Evolutionary conservation across 2,888 invertebrate genomes (phyloP).

Genomic region (Pecten maximus): DNA sequence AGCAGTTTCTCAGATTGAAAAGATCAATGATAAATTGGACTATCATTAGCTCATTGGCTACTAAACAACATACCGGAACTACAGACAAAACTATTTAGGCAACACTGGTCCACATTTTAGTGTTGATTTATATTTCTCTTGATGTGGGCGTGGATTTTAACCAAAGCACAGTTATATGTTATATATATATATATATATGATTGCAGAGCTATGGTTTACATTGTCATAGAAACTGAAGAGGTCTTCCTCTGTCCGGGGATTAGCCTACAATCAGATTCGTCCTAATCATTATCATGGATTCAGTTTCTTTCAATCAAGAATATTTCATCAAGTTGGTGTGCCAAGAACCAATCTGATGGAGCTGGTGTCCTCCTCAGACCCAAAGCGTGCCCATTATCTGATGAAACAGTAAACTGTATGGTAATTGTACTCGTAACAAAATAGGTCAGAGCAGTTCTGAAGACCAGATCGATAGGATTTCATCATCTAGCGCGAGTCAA

Average conservation of each 20-base stretch:
- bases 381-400: background rate
- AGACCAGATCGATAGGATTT: background rate
- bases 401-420: background rate
- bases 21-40: too few relatives aligned
- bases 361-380: background rate
- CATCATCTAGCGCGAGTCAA: slow-evolving; percentile 1
- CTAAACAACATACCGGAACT: too few relatives aligned
- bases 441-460: background rate
- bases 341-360: background rate
- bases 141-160: too few relatives aligned
- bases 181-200: too few relatives aligned
- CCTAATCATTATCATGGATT: background rate
- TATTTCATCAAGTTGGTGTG: background rate
- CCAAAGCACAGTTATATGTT: too few relatives aligned
- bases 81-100: too few relatives aligned
- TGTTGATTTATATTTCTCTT: too few relatives aligned
- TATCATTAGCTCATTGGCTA: too few relatives aligned
- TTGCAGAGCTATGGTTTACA: background rate
- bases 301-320: background rate
- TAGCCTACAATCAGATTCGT: background rate
- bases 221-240: background rate
- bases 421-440: slow-evolving; percentile 17
- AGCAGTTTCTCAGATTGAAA: too few relatives aligned
- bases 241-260: background rate
- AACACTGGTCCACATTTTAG: too few relatives aligned